phyloP scores from a whole-genome alignment of 2,888 invertebrate genomes.

The Pollenia angustigena region DNA sequence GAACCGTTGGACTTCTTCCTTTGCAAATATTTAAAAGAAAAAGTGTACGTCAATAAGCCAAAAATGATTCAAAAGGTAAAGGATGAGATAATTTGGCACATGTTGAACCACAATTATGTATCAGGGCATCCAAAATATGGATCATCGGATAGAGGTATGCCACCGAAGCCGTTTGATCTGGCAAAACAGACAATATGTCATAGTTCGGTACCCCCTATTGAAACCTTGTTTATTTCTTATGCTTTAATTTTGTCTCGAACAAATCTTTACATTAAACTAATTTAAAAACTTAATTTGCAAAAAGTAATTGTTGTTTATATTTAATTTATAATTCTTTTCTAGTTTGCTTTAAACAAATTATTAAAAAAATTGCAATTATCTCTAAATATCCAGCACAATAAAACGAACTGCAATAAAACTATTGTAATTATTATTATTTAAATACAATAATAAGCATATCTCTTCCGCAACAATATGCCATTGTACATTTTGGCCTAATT shows the following conservation, averaged over 20 bases:
- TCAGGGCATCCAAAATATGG: no score
- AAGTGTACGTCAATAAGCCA: no score
- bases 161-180: no score
- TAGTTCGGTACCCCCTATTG: no score
- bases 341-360: constrained; percentile 10
- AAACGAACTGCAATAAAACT: background rate
- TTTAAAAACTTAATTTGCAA: background rate
- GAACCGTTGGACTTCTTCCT: no score
- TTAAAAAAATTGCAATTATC: constrained; percentile 11
- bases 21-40: no score
- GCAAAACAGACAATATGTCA: no score
- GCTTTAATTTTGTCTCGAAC: background rate
- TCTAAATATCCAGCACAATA: background rate
- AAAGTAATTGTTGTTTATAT: background rate
- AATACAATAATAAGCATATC: background rate
- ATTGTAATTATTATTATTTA: constrained; percentile 21
- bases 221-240: no score
- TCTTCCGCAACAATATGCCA: background rate
- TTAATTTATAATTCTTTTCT: background rate
- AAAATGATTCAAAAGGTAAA: no score
- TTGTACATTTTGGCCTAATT: constrained; percentile 26
- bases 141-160: no score
- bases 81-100: no score
- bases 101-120: no score
- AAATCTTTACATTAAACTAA: constrained; percentile 7